Percentiles rank a stretch among this genome's conserved stretches.
These are phyloP conservation scores for Sabellastarte sp. DNA, from an alignment of 2,888 invertebrate genomes.

Conservation along the genomic window DNA sequence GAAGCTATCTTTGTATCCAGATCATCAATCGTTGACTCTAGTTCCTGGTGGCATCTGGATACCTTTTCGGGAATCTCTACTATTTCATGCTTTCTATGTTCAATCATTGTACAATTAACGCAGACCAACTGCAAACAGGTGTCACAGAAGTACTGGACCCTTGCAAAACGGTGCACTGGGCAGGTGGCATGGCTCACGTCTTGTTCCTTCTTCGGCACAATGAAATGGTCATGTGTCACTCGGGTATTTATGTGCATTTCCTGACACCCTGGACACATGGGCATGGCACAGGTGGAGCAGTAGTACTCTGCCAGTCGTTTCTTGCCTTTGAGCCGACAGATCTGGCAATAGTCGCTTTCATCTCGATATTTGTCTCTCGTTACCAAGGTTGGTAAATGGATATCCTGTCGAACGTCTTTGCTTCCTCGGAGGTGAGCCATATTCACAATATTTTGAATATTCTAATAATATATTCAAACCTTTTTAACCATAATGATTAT, in stretches of 20 bases:
- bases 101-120: slow-evolving; percentile 7
- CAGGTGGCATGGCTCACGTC: not conserved
- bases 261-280: not conserved
- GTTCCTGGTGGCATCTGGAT: not conserved
- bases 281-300: not conserved
- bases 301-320: not conserved
- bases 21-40: not conserved
- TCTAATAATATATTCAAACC: too few species aligned
- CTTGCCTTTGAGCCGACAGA: slow-evolving; percentile 1
- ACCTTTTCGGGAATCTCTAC: not conserved
- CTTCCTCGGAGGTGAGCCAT: not conserved
- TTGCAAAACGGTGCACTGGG: not conserved
- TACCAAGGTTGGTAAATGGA: not conserved
- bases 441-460: too few species aligned
- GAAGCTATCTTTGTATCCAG: not conserved
- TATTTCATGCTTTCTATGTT: slow-evolving; percentile 5
- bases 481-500: too few species aligned
- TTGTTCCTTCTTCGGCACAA: not conserved
- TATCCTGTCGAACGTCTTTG: not conserved
- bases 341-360: not conserved
- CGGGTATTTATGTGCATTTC: not conserved
- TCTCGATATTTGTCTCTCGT: not conserved
- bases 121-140: slow-evolving; percentile 2
- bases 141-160: slow-evolving; percentile 4
- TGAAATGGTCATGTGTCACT: slow-evolving; percentile 2